Conservation (phyloP, 2,797 vertebrate species). For the Hozukius guyotensis region DNA sequence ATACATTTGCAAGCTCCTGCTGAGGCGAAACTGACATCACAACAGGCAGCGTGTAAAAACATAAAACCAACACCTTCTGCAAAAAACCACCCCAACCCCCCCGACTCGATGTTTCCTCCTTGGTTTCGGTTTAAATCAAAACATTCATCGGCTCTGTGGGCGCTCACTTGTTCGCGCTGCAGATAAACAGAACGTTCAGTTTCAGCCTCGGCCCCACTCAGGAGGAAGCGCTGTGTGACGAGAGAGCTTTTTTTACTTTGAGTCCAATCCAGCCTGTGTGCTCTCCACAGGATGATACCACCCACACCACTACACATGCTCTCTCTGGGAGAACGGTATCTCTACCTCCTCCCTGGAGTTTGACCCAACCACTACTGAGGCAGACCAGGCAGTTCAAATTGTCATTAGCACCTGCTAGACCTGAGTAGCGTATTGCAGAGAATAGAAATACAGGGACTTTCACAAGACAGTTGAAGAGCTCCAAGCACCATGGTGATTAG, state of each 20-base stretch:
- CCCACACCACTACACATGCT: slow-evolving; percentile 50
- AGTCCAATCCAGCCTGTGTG: slow-evolving; percentile 23
- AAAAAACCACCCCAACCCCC: slow-evolving; percentile 13
- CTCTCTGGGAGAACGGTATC: slow-evolving; percentile 39
- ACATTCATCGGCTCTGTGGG: slow-evolving; percentile 47
- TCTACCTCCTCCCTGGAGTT: slow-evolving; percentile 59
- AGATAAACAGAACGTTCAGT: slow-evolving; percentile 65
- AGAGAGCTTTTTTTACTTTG: slow-evolving; percentile 24
- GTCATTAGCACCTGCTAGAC: slow-evolving; percentile 64
- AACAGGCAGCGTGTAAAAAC: slow-evolving; percentile 39
- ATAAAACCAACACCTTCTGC: slow-evolving; percentile 41
- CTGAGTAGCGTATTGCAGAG: slow-evolving; percentile 19
- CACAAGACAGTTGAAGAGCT: slow-evolving; percentile 9
- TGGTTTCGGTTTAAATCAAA: slow-evolving; percentile 60
- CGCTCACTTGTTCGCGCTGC: slow-evolving; percentile 35
- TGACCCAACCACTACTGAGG: slow-evolving; percentile 50
- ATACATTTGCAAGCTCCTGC: slow-evolving; percentile 44
- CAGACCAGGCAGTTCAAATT: slow-evolving; percentile 48
- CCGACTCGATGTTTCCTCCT: slow-evolving; percentile 15
- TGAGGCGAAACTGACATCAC: slow-evolving; percentile 39
- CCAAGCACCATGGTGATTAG: background rate
- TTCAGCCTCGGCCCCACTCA: slow-evolving; percentile 43
- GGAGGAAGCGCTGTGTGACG: slow-evolving; percentile 44
- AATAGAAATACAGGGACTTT: slow-evolving; percentile 33
- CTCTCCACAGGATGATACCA: slow-evolving; percentile 45